Evolutionary conservation across 2,113 vertebrate species (phyloP).

Genomic region (Gila orcuttii): DNA sequence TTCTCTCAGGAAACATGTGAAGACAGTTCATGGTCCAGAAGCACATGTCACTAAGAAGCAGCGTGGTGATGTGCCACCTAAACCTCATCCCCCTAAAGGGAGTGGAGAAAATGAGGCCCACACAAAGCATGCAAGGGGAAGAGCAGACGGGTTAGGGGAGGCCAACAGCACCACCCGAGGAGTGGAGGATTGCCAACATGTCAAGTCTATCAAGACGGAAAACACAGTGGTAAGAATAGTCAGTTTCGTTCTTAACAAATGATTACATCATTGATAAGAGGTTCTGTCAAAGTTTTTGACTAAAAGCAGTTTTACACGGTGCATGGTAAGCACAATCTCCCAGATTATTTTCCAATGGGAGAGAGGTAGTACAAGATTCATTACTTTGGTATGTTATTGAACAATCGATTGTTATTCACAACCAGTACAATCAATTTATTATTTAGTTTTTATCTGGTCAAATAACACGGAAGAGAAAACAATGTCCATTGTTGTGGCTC

Average conservation of each 20-base stretch:
- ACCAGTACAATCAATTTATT: no score
- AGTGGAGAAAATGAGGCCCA: constrained; percentile 85
- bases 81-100: constrained; percentile 81
- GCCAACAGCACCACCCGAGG: constrained; percentile 82
- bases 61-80: constrained; percentile 81
- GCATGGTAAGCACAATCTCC: not conserved
- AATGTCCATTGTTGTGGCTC: not conserved
- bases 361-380: not conserved
- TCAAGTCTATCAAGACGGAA: constrained; percentile 93
- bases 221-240: constrained; percentile 86
- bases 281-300: not conserved
- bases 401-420: not conserved
- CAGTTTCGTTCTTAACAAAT: not conserved
- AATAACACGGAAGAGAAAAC: not conserved
- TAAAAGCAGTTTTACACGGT: not conserved
- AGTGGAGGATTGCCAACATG: constrained; percentile 83
- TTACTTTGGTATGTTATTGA: not conserved
- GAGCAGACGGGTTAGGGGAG: constrained; percentile 76
- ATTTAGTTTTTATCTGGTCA: not conserved
- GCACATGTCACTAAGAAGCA: constrained; percentile 98
- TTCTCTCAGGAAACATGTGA: constrained; percentile 97
- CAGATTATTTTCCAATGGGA: not conserved
- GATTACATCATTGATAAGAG: not conserved
- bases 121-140: constrained; percentile 74
- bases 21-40: constrained; percentile 94